Conservation (phyloP, 2,888 invertebrate genomes). For the Noctuana brunneofusca region DNA sequence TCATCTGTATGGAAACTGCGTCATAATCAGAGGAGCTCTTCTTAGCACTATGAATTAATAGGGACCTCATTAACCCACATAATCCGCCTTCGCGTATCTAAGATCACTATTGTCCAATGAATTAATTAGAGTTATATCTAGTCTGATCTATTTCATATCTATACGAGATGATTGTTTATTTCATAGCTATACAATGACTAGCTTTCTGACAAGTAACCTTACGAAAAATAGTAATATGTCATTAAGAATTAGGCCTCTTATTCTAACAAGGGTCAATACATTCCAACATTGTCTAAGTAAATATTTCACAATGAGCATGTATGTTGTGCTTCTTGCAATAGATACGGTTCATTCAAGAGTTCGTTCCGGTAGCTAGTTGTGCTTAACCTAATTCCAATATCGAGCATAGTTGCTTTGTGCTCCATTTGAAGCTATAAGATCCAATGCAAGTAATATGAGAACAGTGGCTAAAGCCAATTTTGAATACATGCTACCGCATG, state of each 20-base stretch:
- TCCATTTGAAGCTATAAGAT: conserved; percentile 16
- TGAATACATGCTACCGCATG: conserved; percentile 8
- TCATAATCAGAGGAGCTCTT: conserved; percentile 51
- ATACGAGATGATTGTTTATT: no score
- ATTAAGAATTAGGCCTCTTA: not conserved
- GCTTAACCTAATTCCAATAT: conserved; percentile 27
- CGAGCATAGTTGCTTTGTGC: conserved; percentile 24
- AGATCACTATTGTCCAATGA: conserved; percentile 59
- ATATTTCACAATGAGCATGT: not conserved
- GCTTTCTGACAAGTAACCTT: not conserved
- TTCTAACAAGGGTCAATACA: not conserved
- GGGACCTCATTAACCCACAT: conserved; percentile 77
- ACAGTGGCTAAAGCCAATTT: conserved; percentile 4
- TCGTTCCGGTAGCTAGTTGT: conserved; percentile 12
- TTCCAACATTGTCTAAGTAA: conserved; percentile 1
- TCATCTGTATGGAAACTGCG: conserved; percentile 31
- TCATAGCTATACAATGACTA: not conserved
- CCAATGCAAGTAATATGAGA: conserved; percentile 17
- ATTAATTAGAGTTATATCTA: conserved; percentile 18
- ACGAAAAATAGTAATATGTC: not conserved
- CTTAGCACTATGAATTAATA: conserved; percentile 72
- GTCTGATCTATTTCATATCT: not conserved
- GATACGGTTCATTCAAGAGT: not conserved
- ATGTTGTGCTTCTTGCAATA: not conserved
- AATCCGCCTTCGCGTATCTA: conserved; percentile 49